Base-by-base conservation (phyloP, 2,113 vertebrate species). In the Tiliqua scincoides region DNA sequence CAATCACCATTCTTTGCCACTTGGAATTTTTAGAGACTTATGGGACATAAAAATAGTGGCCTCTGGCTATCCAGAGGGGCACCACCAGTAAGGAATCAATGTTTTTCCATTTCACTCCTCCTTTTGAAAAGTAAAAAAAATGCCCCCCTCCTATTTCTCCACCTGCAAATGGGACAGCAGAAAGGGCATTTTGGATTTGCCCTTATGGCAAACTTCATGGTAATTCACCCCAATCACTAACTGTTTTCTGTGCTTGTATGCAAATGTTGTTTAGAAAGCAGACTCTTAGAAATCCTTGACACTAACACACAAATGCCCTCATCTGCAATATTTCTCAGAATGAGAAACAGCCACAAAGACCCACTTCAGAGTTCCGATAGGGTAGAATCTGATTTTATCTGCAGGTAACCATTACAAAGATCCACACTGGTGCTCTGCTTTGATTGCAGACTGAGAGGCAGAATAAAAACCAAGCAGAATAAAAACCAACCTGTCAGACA, bases 371-470 rank as follows among this genome's bases (percentile, higher is more conserved):
- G 35, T 83, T 87, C 2, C n/a, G 14, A 80, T 43, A 70, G n/a
- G 61, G 25, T 52, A 32, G 65, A 86, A 76, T 9, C 48, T 0
- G 0, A 25, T 78, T 90, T 84, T 25, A n/a, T 40, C 65, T 71
- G 76, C 82, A 74, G 74, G 85, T 82, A 79, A 91, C n/a, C 83
- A 82, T 76, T 86, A 79, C 85, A 87, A 84, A 77, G 70, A n/a
- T 81, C 57, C 71, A 43, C 84, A 32, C 2, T 76, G 23, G 54
- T 61, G 40, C 65, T 74, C 84, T 67, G 74, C 43, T 87, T 87
- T 89, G 86, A 89, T 81, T 88, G 87, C 82, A 89, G 79, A 2
- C 0, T 21, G 43, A 73, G 84, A 2, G 67, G 85, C 2, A 17
- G 79, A 30, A 25, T 27, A 35, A 65, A 70, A 82, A 17, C 62